phyloP scores from a whole-genome alignment of 2,113 vertebrate genomes.

The Geococcyx californianus region DNA sequence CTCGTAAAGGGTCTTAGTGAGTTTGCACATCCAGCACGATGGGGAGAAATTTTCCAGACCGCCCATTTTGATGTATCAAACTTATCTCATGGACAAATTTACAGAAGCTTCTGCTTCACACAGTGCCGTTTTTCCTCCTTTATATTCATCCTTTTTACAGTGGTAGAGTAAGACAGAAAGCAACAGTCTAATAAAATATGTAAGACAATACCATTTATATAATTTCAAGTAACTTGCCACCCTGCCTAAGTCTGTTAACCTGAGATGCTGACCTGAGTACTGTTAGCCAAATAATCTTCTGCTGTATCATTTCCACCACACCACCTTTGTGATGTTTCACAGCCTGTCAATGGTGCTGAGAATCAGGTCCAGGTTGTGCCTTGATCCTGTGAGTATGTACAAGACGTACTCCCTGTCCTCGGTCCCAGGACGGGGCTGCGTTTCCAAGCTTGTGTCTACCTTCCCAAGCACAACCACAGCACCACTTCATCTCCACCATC shows the following conservation, averaged over 20 bases:
- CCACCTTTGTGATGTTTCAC: not conserved
- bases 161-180: not conserved
- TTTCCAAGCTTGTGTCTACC: not conserved
- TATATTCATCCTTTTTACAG: not conserved
- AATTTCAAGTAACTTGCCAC: not conserved
- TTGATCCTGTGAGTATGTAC: fast-evolving
- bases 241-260: not conserved
- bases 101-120: not conserved
- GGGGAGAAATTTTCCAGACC: not conserved
- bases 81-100: not conserved
- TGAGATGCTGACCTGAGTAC: not conserved
- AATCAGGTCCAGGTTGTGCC: not conserved
- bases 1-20: not conserved
- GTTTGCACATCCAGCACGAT: fast-evolving
- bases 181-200: not conserved
- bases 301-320: not conserved
- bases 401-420: not conserved
- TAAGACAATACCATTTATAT: not conserved
- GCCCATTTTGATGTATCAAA: fast-evolving
- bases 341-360: not conserved
- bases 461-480: not conserved
- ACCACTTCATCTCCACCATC: not conserved
- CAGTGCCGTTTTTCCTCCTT: not conserved
- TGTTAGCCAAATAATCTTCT: not conserved
- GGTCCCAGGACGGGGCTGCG: fast-evolving